Conservation (phyloP, 2,888 invertebrate genomes). For the Tetragonisca angustula region DNA sequence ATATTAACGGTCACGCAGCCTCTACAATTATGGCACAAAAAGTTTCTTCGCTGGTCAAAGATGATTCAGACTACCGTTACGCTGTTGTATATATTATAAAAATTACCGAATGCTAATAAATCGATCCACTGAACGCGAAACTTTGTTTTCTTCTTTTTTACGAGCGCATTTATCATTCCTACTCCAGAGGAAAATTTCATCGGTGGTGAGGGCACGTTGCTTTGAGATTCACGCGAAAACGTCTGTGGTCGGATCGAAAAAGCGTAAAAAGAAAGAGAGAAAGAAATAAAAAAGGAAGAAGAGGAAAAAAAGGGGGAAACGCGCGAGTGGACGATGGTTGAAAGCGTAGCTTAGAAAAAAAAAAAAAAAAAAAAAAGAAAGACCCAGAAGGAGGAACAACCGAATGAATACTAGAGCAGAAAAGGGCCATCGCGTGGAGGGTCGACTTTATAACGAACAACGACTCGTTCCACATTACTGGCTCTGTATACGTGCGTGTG, state of each 20-base stretch:
- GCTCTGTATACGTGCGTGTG: neutral
- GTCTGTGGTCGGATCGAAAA: neutral
- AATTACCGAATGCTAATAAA: neutral
- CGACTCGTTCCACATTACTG: neutral
- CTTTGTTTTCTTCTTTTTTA: neutral
- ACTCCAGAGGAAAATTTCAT: neutral
- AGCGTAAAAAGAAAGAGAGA: neutral
- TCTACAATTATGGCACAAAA: no score
- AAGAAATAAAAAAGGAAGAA: neutral
- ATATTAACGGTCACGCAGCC: no score
- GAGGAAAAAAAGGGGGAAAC: neutral
- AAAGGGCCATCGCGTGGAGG: neutral
- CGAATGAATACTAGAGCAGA: conserved; percentile 10
- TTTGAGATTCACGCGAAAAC: conserved; percentile 2
- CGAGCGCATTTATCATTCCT: neutral
- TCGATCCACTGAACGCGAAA: neutral
- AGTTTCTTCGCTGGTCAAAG: no score
- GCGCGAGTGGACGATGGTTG: neutral
- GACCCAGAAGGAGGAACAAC: conserved; percentile 2
- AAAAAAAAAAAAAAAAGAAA: neutral
- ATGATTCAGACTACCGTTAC: neutral
- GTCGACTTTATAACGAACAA: conserved; percentile 3
- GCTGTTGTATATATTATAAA: neutral
- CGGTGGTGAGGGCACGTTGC: neutral
- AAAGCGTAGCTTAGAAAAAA: neutral